Evolutionary conservation across 2,797 vertebrate genomes (phyloP).

Genomic region (Delichon dasypus): DNA sequence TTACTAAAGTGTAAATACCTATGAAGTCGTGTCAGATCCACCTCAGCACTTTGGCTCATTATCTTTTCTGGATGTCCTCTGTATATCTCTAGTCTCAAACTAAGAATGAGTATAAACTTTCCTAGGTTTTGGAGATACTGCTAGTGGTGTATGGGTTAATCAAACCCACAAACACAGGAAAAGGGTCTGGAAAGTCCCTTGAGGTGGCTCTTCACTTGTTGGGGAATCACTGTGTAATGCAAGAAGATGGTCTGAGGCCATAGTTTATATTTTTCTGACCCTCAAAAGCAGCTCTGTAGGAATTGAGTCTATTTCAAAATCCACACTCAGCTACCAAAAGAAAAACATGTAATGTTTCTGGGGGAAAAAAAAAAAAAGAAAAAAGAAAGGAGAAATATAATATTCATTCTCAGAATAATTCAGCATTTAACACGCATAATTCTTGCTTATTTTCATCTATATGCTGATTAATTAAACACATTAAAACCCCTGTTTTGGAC

Average conservation of each 20-base stretch:
- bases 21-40: not conserved
- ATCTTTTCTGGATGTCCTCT: not conserved
- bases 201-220: not conserved
- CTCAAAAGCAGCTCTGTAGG: not conserved
- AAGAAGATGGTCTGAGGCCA: not conserved
- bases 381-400: not conserved
- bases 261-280: constrained; percentile 32
- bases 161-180: not conserved
- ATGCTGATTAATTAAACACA: constrained; percentile 50
- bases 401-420: constrained; percentile 29
- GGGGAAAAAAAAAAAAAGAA: constrained; percentile 29
- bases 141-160: not conserved
- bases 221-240: not conserved
- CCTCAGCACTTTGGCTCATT: not conserved
- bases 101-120: not conserved
- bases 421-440: constrained; percentile 18
- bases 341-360: not conserved
- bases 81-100: not conserved
- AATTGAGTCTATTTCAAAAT: constrained; percentile 39
- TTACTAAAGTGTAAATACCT: not conserved
- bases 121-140: not conserved
- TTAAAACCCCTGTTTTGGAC: not conserved
- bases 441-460: constrained; percentile 35
- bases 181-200: not conserved
- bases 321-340: constrained; percentile 25